These are phyloP conservation scores for Ptychobarbus kaznakovi DNA, from an alignment of 2,797 vertebrate genomes.

Conservation along the genomic window DNA sequence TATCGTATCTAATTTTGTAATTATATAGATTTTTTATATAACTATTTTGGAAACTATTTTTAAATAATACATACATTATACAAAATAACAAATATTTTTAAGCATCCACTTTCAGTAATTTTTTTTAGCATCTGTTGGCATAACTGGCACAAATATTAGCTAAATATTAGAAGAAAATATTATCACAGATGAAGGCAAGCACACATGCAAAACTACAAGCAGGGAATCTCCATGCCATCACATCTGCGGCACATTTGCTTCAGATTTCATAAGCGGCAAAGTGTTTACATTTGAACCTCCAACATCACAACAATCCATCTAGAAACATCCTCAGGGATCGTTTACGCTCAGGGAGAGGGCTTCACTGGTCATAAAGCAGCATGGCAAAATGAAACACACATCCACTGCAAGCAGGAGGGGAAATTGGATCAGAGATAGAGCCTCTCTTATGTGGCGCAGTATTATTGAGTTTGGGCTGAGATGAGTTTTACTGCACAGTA, in stretches of 20 bases:
- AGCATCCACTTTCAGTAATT: not conserved
- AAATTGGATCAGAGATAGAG: constrained; percentile 78
- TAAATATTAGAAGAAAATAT: not conserved
- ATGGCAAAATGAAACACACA: constrained; percentile 40
- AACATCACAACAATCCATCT: constrained; percentile 46
- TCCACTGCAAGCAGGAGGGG: constrained; percentile 54
- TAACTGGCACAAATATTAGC: not conserved
- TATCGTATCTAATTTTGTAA: not conserved
- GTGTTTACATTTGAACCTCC: constrained; percentile 36
- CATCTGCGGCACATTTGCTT: constrained; percentile 31
- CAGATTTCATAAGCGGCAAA: constrained; percentile 10
- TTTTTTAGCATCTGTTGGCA: not conserved
- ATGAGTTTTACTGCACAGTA: constrained; percentile 65
- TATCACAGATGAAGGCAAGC: not conserved
- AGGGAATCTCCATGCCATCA: constrained; percentile 8
- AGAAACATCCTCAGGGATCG: constrained; percentile 38
- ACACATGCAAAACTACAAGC: not conserved
- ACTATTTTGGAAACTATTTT: not conserved
- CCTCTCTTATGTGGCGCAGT: constrained; percentile 57
- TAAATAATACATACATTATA: not conserved
- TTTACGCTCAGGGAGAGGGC: constrained; percentile 54
- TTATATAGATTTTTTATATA: no score
- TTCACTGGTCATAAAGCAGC: constrained; percentile 26
- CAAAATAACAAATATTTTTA: not conserved
- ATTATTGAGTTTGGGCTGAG: constrained; percentile 76